phyloP scores from a whole-genome alignment of 2,888 invertebrate genomes.

The Mycalesis mineus region DNA sequence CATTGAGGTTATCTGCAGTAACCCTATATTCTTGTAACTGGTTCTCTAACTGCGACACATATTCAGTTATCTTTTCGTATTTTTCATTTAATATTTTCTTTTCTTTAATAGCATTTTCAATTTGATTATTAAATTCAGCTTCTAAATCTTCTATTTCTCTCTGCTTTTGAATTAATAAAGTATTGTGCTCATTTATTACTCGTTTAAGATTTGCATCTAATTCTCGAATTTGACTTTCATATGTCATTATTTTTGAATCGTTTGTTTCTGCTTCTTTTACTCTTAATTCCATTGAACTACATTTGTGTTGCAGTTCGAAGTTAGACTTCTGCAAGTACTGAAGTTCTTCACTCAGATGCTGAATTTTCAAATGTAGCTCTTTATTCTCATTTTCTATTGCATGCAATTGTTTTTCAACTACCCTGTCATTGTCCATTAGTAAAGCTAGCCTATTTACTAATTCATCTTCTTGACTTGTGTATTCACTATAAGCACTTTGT shows the following conservation, averaged over 20 bases:
- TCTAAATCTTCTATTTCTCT: conserved; percentile 68
- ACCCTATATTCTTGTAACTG: conserved; percentile 56
- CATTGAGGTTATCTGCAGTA: conserved; percentile 51
- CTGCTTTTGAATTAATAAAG: conserved; percentile 61
- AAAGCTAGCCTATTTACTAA: conserved; percentile 80
- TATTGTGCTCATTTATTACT: conserved; percentile 55
- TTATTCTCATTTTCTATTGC: conserved; percentile 77
- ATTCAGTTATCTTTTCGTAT: conserved; percentile 68
- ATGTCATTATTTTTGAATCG: conserved; percentile 51
- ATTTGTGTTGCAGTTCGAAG: conserved; percentile 63
- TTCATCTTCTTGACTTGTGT: conserved; percentile 80
- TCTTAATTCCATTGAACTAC: conserved; percentile 52
- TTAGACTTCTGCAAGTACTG: conserved; percentile 65
- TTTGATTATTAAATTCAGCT: conserved; percentile 64
- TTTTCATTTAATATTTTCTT: conserved; percentile 70
- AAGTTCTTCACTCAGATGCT: conserved; percentile 72
- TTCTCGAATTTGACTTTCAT: conserved; percentile 56
- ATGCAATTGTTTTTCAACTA: conserved; percentile 80
- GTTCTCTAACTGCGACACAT: conserved; percentile 57
- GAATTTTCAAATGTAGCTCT: conserved; percentile 74
- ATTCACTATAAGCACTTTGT: conserved; percentile 78
- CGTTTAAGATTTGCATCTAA: conserved; percentile 66
- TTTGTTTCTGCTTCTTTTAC: conserved; percentile 50
- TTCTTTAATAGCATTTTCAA: conserved; percentile 67
- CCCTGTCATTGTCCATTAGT: conserved; percentile 80